Evolutionary conservation across 2,888 invertebrate species (phyloP), one percentile per base, ranked within the genome.

Genomic region (Thera obeliscata): DNA sequence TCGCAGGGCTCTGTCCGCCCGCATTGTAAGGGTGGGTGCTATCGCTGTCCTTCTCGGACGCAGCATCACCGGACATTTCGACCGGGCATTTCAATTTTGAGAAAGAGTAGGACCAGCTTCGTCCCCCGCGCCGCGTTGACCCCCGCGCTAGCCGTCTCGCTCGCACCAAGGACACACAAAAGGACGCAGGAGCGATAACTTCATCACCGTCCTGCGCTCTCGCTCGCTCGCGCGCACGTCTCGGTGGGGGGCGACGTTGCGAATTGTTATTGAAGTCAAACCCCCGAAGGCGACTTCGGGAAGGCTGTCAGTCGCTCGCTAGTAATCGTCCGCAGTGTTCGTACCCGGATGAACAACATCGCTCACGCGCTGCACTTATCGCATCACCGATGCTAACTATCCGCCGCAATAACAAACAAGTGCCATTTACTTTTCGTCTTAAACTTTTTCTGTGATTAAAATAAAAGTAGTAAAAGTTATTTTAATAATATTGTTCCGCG

Each of bases 1-100:
- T 88, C 88, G 91, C 87, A 89, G 87, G 86, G 90, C 87, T 88
- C 85, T 82, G 87, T 86, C 89, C 88, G 89, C 91, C 92, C 93
- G 93, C 91, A 91, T 89, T 87, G 90, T 90, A 90, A 91, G 93
- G 92, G 93, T 92, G 91, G 93, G 89, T 89, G 91, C 87, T 93
- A 93, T 91, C 88, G 92, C 93, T 85, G 76, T 93, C 93, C 92
- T 81, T 89, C 93, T 93, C 93, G 93, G 93, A 93, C 93, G 90
- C 92, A 93, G 93, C 93, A 90, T 93, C 93, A 90, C 94, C 91
- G 94, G 94, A 93, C 94, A 94, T 92, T 94, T 93, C 93, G 94
- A 93, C 93, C 94, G 93, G 93, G 93, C 94, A 93, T 94, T 94
- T 94, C 93, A 94, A 94, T 94, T 94, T 93, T 93, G 93, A 94